A percentile compares a stretch with the other conserved stretches of the same genome.
Conservation (phyloP, 1,140 invertebrate species). For the Papilio aristodemus region DNA sequence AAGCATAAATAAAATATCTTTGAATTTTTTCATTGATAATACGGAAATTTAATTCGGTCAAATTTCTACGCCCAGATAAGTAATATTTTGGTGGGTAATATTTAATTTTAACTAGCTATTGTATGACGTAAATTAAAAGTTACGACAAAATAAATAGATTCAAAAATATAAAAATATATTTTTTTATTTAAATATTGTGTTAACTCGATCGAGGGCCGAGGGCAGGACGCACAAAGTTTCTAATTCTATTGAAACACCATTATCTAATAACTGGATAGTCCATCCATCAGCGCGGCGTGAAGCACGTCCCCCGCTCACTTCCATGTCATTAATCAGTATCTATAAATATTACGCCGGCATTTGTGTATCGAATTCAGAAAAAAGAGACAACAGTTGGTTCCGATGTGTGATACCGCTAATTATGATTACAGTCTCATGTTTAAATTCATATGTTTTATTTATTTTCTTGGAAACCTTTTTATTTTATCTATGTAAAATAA, state of each 20-base stretch:
- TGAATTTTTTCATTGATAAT: not conserved
- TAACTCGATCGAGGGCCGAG: conserved; percentile 39
- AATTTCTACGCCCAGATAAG: too few relatives aligned
- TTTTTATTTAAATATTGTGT: conserved; percentile 33
- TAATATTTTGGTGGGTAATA: too few relatives aligned
- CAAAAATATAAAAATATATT: too few relatives aligned
- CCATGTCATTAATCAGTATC: conserved; percentile 77
- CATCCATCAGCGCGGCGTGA: conserved; percentile 62
- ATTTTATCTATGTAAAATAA: not conserved
- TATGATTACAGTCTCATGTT: conserved; percentile 27
- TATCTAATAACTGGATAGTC: conserved; percentile 72
- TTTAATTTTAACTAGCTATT: too few relatives aligned
- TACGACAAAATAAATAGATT: too few relatives aligned
- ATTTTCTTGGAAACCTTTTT: not conserved
- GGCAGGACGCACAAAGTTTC: conserved; percentile 69
- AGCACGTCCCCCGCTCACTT: conserved; percentile 66
- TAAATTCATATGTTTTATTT: not conserved
- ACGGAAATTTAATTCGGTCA: too few relatives aligned
- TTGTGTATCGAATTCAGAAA: conserved; percentile 72
- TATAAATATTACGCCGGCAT: conserved; percentile 72
- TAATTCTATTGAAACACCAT: conserved; percentile 77
- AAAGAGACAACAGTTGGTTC: conserved; percentile 37
- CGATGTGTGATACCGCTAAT: conserved; percentile 33
- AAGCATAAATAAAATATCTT: not conserved
- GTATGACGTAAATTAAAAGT: too few relatives aligned